Base-by-base conservation (phyloP, 2,113 vertebrate species). In the Pongo abelii region DNA sequence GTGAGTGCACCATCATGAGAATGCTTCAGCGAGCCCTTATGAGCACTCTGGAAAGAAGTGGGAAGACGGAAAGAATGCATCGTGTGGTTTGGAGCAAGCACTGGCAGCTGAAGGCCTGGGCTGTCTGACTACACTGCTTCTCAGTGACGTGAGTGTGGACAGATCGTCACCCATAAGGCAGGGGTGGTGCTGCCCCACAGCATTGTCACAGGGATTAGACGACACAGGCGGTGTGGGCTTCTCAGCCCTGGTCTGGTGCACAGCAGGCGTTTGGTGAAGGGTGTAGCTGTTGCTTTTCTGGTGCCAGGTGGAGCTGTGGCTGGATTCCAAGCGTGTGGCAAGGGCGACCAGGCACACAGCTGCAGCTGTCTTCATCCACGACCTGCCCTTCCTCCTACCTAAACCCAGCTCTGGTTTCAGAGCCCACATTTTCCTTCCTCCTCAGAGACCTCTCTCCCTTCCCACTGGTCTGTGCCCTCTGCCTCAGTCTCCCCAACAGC, bases 401-500 rank as follows among this genome's bases (percentile, higher is more conserved):
- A 16, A 35, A 50, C 2, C 61, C 23, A 22, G 23, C 20, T 61
- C 55, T 8, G 11, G 11, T 43, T 27, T 59, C 22, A 43, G 35
- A 38, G 25, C 12, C 17, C 4, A 6, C 10, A 3, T 38, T 40
- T 7, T 32, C 16, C 70, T 55, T 55, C 46, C 64, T 46, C 38
- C 13, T 40, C 43, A 64, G 57, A n/a, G 12, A 20, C 43, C 35
- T 8, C 7, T 27, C 20, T 67, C 6, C 57, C 43, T 75, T 48
- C 38, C 57, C 32, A 4, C 32, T 0, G 12, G 52, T 18, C 22
- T 64, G 12, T 8, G 30, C 50, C 50, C 3, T 8, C 17, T 1
- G 5, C 16, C 2, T 7, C n/a, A 8, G 13, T 2, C 18, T 55
- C 57, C n/a, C n/a, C 0, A 48, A 35, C 5, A 8, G 1, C 22